Percentiles rank a stretch among this genome's conserved stretches.
phyloP scores from a whole-genome alignment of 2,113 vertebrate genomes.

The Lichenostomus cassidix region DNA sequence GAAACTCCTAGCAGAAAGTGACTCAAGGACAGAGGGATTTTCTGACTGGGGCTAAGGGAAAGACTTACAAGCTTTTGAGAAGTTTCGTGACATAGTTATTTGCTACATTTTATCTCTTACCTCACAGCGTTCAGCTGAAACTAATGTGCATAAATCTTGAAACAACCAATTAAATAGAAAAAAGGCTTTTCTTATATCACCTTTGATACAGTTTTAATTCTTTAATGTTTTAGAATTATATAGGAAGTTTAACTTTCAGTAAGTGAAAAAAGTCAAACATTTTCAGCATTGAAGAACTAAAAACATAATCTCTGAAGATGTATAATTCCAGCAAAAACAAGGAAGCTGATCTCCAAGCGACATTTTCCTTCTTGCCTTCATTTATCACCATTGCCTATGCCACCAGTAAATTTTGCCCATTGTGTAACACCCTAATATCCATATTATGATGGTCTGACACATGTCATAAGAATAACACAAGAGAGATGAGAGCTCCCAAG shows the following conservation, averaged over 20 bases:
- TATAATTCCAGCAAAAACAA: not conserved
- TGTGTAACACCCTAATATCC: not conserved
- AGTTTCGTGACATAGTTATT: not conserved
- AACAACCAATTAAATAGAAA: not conserved
- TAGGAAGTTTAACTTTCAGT: not conserved
- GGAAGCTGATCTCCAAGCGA: not conserved
- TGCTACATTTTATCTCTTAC: not conserved
- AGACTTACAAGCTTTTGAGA: not conserved
- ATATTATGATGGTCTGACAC: not conserved
- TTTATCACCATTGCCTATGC: not conserved
- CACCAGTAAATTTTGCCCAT: not conserved
- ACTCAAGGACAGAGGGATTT: not conserved
- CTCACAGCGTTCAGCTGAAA: not conserved
- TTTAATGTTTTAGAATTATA: not conserved
- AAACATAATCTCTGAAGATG: not conserved
- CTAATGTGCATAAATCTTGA: not conserved
- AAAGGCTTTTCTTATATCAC: not conserved
- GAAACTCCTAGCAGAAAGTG: not conserved
- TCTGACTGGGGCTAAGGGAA: not conserved
- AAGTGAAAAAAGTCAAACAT: not conserved
- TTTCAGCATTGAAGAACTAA: not conserved
- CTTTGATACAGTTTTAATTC: not conserved
- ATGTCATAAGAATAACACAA: not conserved
- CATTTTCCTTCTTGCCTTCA: not conserved
- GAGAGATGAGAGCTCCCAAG: not conserved